Conservation (phyloP, 2,888 invertebrate genomes). For the Troides aeacus region DNA sequence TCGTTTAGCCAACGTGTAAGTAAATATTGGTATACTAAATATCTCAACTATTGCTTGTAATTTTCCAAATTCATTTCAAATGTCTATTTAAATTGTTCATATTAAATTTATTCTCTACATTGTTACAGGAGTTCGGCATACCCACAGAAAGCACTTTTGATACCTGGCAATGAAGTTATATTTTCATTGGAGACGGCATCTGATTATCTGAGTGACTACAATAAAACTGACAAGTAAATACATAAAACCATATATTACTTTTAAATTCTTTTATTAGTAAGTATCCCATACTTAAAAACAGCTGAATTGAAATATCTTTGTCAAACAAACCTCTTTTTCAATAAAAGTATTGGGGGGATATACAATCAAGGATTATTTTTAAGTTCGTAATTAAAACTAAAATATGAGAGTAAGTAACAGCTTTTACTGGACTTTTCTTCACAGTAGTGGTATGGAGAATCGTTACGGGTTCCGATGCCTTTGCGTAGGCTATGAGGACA, state of each 20-base stretch:
- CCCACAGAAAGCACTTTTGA: conserved; percentile 91
- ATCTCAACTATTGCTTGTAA: no score
- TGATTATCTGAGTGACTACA: conserved; percentile 94
- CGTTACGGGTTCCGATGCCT: conserved; percentile 87
- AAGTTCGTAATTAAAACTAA: no score
- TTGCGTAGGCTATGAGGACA: conserved; percentile 91
- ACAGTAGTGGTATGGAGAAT: conserved; percentile 53
- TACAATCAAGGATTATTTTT: no score
- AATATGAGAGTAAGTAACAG: no score
- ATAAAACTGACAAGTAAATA: conserved; percentile 68
- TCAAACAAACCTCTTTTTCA: no score
- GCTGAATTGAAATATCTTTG: no score
- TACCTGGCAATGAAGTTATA: conserved; percentile 96
- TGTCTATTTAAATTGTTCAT: no score
- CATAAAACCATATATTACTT: not conserved
- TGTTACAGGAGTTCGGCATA: conserved; percentile 82
- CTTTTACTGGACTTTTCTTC: conserved; percentile 1
- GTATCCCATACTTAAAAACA: no score
- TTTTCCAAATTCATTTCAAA: no score
- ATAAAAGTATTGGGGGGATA: no score
- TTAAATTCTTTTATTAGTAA: no score
- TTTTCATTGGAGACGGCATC: conserved; percentile 98
- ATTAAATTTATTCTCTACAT: not conserved
- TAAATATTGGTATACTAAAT: not conserved
- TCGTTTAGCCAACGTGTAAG: conserved; percentile 60